These are phyloP conservation scores for Muscicapa striata DNA, from an alignment of 2,797 vertebrate genomes.

Conservation along the genomic window DNA sequence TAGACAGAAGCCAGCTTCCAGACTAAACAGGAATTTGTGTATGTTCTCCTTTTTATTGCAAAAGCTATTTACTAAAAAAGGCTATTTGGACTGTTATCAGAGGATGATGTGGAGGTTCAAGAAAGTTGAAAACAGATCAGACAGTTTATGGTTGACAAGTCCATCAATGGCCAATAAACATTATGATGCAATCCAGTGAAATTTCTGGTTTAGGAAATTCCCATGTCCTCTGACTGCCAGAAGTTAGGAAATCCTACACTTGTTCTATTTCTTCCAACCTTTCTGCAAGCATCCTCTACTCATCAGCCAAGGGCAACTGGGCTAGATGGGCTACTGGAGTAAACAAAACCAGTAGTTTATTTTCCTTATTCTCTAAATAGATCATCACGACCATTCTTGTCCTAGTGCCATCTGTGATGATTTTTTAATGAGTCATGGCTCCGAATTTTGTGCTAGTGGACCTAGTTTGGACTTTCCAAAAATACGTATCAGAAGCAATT, in stretches of 20 bases:
- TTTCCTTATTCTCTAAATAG: not conserved
- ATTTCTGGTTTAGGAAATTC: constrained; percentile 52
- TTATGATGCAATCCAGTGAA: constrained; percentile 47
- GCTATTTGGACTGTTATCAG: constrained; percentile 5
- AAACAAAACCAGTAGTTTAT: not conserved
- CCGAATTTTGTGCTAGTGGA: not conserved
- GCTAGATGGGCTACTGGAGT: not conserved
- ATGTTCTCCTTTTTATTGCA: constrained; percentile 21
- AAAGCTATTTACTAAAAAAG: constrained; percentile 22
- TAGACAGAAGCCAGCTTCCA: not conserved
- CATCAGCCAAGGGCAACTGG: not conserved
- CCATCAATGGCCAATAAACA: constrained; percentile 23
- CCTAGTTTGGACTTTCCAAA: not conserved
- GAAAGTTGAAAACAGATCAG: not conserved
- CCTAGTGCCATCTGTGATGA: not conserved
- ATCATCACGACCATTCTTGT: not conserved
- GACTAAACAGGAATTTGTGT: not conserved
- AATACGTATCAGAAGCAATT: not conserved
- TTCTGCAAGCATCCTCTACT: not conserved
- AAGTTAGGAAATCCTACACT: constrained; percentile 20
- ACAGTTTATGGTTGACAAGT: not conserved
- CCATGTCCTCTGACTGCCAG: not conserved
- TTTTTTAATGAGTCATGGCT: not conserved
- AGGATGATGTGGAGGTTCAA: constrained; percentile 6
- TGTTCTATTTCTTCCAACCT: not conserved